Percentiles rank a stretch among this genome's conserved stretches.
phyloP scores from a whole-genome alignment of 23 tunicate species.

The Styela clava region DNA sequence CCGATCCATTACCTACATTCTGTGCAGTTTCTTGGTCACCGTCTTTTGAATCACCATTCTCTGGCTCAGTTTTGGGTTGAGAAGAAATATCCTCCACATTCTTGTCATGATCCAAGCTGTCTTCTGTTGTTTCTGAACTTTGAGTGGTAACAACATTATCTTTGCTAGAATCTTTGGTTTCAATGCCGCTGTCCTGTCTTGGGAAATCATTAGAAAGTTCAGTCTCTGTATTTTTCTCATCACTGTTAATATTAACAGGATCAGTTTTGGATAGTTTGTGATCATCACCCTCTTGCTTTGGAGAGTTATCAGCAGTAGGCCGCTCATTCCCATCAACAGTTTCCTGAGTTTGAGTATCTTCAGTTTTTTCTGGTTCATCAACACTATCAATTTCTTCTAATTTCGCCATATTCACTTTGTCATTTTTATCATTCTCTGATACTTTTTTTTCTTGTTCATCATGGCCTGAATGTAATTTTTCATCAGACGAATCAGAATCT shows the following conservation, averaged over 20 bases:
- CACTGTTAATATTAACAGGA: too few species aligned
- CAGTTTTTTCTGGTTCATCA: neutral
- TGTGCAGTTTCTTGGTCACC: neutral
- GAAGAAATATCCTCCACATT: neutral
- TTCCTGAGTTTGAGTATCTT: neutral
- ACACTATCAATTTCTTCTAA: neutral
- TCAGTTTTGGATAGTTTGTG: neutral
- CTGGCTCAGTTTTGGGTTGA: neutral
- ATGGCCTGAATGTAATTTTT: neutral
- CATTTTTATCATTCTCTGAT: too few species aligned
- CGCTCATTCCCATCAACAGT: too few species aligned
- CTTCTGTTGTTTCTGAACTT: neutral
- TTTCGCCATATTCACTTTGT: neutral
- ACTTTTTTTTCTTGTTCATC: conserved; percentile 7
- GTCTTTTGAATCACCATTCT: neutral
- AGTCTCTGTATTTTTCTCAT: too few species aligned
- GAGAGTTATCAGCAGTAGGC: neutral
- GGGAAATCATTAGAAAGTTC: too few species aligned
- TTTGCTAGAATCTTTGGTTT: neutral
- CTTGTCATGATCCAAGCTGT: neutral
- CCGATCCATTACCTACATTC: neutral
- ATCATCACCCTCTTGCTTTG: neutral
- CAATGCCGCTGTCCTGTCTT: too few species aligned
- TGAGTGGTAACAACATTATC: neutral
- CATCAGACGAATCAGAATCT: neutral